These are phyloP conservation scores for Furcula furcula DNA, from an alignment of 2,888 invertebrate species.

Conservation along the genomic window DNA sequence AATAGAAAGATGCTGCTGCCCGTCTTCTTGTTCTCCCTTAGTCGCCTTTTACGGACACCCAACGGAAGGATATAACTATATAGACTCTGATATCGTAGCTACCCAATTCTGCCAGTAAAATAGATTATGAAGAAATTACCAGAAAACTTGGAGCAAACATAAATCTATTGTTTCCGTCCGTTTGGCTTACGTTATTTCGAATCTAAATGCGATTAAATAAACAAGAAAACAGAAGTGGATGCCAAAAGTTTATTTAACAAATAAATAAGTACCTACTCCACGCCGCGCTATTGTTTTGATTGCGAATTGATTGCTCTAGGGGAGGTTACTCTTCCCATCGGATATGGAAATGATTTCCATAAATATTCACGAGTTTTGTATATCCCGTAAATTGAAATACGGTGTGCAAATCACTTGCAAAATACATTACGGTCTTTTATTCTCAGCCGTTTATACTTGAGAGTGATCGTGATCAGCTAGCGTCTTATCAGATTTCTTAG, in stretches of 20 bases:
- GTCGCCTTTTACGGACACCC: too few species aligned
- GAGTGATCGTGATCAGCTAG: too few species aligned
- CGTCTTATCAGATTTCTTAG: too few species aligned
- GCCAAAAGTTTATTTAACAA: not conserved
- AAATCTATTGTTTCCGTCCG: not conserved
- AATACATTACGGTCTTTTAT: too few species aligned
- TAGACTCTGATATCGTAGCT: too few species aligned
- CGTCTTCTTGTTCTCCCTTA: too few species aligned
- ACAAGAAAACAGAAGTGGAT: not conserved
- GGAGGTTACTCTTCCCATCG: not conserved
- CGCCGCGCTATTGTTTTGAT: not conserved
- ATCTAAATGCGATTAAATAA: not conserved
- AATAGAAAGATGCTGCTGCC: too few species aligned
- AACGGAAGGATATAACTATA: too few species aligned
- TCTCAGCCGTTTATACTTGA: too few species aligned
- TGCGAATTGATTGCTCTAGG: not conserved
- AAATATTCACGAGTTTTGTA: constrained; percentile 2
- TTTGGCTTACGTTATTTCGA: not conserved
- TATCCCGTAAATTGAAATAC: not conserved
- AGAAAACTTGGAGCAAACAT: not conserved
- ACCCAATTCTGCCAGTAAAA: too few species aligned
- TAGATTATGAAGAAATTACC: too few species aligned
- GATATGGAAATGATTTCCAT: constrained; percentile 15
- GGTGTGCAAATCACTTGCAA: too few species aligned
- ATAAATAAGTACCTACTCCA: not conserved